Evolutionary conservation across 2,888 invertebrate genomes (phyloP).

Genomic region (Globia sparganii): DNA sequence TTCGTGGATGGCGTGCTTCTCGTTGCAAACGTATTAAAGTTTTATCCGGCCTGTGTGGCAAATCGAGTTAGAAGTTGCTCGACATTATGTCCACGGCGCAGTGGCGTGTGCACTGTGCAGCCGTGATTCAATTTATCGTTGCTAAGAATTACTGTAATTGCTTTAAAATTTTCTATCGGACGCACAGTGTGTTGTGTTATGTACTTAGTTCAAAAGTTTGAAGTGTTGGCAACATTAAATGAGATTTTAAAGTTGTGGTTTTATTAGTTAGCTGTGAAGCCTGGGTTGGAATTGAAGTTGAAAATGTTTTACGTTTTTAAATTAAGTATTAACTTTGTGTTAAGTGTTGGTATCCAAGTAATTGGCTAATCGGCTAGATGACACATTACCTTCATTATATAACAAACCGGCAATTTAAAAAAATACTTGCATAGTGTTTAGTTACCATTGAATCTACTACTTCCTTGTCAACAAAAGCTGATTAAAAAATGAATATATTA

Average conservation of each 20-base stretch:
- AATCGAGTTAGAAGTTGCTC: slow-evolving; percentile 77
- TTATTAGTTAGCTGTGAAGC: slow-evolving; percentile 25
- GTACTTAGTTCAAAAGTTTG: slow-evolving; percentile 51
- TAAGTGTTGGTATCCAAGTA: neutral
- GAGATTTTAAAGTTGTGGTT: slow-evolving; percentile 51
- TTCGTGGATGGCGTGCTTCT: slow-evolving; percentile 66
- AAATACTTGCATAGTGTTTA: neutral
- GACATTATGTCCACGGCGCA: slow-evolving; percentile 70
- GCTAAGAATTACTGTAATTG: slow-evolving; percentile 71
- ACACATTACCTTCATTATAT: neutral
- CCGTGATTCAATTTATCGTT: slow-evolving; percentile 75
- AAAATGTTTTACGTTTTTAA: neutral
- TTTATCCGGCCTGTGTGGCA: slow-evolving; percentile 73
- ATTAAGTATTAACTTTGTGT: neutral
- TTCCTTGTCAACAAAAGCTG: neutral
- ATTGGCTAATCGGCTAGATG: neutral
- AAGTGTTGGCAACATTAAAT: slow-evolving; percentile 49
- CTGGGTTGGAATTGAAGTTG: neutral
- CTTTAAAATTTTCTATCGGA: slow-evolving; percentile 69
- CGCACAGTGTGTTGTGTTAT: slow-evolving; percentile 53
- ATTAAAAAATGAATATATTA: neutral
- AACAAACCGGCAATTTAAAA: neutral
- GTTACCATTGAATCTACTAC: neutral
- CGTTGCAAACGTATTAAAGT: slow-evolving; percentile 74
- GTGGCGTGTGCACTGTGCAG: slow-evolving; percentile 66